Conservation (phyloP, 2,797 vertebrate genomes). For the Staurois parvus region DNA sequence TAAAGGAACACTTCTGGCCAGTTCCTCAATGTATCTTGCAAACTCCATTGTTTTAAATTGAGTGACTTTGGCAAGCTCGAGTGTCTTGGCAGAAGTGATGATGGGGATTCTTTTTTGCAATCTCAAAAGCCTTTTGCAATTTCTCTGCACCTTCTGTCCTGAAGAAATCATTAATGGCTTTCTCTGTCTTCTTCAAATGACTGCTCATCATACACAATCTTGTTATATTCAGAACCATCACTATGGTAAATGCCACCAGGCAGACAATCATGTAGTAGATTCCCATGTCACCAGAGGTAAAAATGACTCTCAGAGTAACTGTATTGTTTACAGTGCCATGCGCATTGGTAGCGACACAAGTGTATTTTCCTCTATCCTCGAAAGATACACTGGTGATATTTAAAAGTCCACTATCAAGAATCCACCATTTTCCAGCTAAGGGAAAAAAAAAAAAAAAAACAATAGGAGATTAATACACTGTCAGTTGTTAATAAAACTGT, state of each 20-base stretch:
- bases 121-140: slow-evolving; percentile 97
- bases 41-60: slow-evolving; percentile 99
- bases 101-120: slow-evolving; percentile 97
- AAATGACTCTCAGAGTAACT: slow-evolving; percentile 91
- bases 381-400: slow-evolving; percentile 94
- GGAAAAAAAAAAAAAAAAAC: slow-evolving; percentile 65
- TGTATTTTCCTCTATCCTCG: slow-evolving; percentile 95
- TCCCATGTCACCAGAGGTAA: slow-evolving; percentile 94
- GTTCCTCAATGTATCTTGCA: slow-evolving; percentile 96
- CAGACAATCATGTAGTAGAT: slow-evolving; percentile 98
- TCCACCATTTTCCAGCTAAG: slow-evolving; percentile 86
- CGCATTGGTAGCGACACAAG: slow-evolving; percentile 86
- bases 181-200: slow-evolving; percentile 98
- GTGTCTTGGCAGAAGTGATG: slow-evolving; percentile 96
- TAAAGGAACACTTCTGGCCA: slow-evolving; percentile 94
- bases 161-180: slow-evolving; percentile 98
- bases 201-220: slow-evolving; percentile 99
- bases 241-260: slow-evolving; percentile 94
- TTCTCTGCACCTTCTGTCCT: slow-evolving; percentile 97
- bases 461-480: not conserved
- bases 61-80: slow-evolving; percentile 98
- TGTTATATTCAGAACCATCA: slow-evolving; percentile 94
- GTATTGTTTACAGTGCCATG: slow-evolving; percentile 89
- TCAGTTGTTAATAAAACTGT: too few relatives aligned
- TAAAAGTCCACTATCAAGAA: slow-evolving; percentile 84